Percentiles rank a stretch among this genome's conserved stretches.
These are phyloP conservation scores for Phalloptychus januarius DNA, from an alignment of 2,797 vertebrate genomes.

Conservation along the genomic window DNA sequence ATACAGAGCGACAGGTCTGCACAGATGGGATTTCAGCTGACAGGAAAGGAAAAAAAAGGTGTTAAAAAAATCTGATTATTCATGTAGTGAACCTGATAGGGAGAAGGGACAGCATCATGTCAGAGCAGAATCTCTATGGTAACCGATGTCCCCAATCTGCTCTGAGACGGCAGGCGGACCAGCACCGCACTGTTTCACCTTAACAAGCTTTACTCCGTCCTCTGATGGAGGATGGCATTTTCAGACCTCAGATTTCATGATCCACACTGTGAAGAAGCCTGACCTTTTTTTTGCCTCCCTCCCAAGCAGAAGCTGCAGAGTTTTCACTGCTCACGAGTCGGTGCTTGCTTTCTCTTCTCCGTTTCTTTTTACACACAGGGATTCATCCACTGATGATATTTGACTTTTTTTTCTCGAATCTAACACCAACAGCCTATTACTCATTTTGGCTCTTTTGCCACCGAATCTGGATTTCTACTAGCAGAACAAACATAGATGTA, in stretches of 20 bases:
- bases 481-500: not conserved
- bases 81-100: not conserved
- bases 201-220: not conserved
- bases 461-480: not conserved
- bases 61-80: not conserved
- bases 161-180: not conserved
- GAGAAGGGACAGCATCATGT: not conserved
- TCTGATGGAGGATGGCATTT: not conserved
- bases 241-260: no score
- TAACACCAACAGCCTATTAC: not conserved
- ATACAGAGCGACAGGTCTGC: not conserved
- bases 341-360: not conserved
- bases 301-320: no score
- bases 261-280: no score
- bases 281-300: no score
- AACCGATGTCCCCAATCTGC: not conserved
- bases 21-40: not conserved
- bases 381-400: not conserved
- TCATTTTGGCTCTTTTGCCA: not conserved
- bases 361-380: not conserved
- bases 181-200: not conserved
- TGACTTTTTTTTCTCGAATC: not conserved
- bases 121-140: not conserved
- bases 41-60: not conserved
- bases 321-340: no score